phyloP scores from a whole-genome alignment of 2,888 invertebrate genomes.

The Embidobia sp. region DNA sequence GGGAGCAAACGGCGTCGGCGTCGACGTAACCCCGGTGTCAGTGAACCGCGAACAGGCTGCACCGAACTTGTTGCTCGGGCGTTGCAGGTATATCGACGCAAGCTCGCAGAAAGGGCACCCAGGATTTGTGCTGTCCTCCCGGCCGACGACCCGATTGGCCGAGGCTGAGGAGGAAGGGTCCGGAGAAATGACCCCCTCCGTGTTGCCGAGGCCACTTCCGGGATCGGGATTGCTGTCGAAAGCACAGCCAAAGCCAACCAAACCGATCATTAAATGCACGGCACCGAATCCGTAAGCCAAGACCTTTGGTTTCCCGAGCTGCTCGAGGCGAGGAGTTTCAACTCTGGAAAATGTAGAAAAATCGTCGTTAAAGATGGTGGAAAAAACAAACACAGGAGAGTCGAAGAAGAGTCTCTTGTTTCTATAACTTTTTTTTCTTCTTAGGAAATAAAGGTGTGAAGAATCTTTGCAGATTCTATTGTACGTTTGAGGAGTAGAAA shows the following conservation, averaged over 20 bases:
- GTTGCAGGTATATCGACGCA: constrained; percentile 65
- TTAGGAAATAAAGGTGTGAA: too few relatives aligned
- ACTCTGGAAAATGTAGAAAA: too few relatives aligned
- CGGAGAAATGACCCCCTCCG: constrained; percentile 67
- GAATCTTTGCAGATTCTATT: too few relatives aligned
- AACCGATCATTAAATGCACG: constrained; percentile 53
- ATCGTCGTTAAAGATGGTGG: too few relatives aligned
- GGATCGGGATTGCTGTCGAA: constrained; percentile 67
- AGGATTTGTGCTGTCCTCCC: constrained; percentile 68
- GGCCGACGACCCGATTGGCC: constrained; percentile 56
- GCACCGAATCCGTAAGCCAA: not conserved
- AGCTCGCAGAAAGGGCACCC: constrained; percentile 56
- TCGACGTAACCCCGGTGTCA: constrained; percentile 76
- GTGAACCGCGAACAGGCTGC: constrained; percentile 74
- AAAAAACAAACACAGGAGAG: too few relatives aligned
- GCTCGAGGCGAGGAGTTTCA: too few relatives aligned
- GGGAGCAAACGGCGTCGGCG: constrained; percentile 70
- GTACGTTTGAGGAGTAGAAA: too few relatives aligned
- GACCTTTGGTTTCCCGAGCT: too few relatives aligned
- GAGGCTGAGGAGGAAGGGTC: constrained; percentile 34
- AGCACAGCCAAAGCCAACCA: constrained; percentile 46
- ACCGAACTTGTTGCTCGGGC: constrained; percentile 74
- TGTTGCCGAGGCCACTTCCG: constrained; percentile 69
- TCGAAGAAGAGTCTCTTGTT: too few relatives aligned
- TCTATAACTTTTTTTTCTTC: too few relatives aligned